A percentile compares a stretch with the other conserved stretches of the same genome.
Conservation (phyloP, 2,797 vertebrate genomes). For the Selene dorsalis region DNA sequence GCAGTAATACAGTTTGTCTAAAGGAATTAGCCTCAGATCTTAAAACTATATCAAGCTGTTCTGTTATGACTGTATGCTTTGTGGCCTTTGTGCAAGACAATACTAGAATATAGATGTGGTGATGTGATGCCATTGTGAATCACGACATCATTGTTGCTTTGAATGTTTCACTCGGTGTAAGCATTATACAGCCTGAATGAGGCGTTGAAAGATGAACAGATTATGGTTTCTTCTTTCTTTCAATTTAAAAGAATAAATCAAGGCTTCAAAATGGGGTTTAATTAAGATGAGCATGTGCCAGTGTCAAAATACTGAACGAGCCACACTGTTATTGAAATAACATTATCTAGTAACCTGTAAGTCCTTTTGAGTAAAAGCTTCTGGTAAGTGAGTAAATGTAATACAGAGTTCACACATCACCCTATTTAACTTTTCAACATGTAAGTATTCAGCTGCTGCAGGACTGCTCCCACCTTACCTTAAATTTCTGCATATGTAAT, state of each 20-base stretch:
- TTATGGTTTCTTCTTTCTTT: background rate
- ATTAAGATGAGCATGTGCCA: background rate
- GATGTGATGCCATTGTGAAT: background rate
- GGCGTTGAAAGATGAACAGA: background rate
- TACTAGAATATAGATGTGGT: background rate
- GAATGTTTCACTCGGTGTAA: background rate
- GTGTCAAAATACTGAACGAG: conserved; percentile 31
- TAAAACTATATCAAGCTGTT: conserved; percentile 1
- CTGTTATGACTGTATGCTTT: background rate
- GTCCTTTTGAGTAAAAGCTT: no score
- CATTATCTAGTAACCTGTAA: no score
- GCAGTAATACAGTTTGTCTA: background rate
- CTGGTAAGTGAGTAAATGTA: no score
- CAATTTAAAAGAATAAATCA: background rate
- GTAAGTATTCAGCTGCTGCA: no score
- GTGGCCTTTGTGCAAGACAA: background rate
- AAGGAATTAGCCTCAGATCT: conserved; percentile 8
- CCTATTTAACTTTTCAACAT: conserved; percentile 18
- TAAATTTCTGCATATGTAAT: conserved; percentile 11
- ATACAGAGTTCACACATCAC: conserved; percentile 10
- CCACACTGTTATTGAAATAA: no score
- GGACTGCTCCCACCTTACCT: background rate
- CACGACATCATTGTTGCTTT: background rate
- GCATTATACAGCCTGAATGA: background rate
- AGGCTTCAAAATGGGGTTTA: background rate